Conservation (phyloP, 2,888 invertebrate species). For the Papilio gigon region DNA sequence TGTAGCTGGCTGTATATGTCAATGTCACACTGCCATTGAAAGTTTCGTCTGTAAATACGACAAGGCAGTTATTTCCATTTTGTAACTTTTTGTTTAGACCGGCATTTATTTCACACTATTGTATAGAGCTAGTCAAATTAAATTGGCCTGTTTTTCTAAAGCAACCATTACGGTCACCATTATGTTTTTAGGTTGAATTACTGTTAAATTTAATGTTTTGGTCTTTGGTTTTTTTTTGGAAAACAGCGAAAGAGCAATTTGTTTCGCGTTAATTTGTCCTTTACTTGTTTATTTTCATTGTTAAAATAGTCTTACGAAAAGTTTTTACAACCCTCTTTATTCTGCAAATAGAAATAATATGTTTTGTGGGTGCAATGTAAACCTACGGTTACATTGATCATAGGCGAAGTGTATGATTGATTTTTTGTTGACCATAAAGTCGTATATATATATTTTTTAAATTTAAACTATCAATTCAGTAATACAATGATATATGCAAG, state of each 20-base stretch:
- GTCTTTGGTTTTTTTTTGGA: conserved; percentile 32
- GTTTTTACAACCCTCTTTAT: too few species aligned
- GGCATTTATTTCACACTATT: conserved; percentile 30
- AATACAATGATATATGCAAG: too few species aligned
- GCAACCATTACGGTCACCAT: background rate
- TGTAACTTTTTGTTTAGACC: conserved; percentile 26
- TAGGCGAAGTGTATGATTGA: too few species aligned
- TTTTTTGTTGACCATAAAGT: too few species aligned
- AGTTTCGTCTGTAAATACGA: conserved; percentile 5
- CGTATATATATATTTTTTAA: too few species aligned
- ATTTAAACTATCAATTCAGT: too few species aligned
- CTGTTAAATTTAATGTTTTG: conserved; percentile 5
- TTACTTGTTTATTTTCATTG: too few species aligned
- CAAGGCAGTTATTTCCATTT: conserved; percentile 8
- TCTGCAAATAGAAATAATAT: too few species aligned
- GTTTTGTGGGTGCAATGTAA: too few species aligned
- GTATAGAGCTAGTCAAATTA: conserved; percentile 23
- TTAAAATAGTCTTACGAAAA: too few species aligned
- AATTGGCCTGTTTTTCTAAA: conserved; percentile 26
- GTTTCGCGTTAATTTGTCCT: background rate
- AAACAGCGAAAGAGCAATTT: background rate
- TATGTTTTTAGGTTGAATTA: conserved; percentile 30
- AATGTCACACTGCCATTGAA: conserved; percentile 19
- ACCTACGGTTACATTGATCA: too few species aligned
- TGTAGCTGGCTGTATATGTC: too few species aligned